Evolutionary conservation across 1,140 invertebrate species (phyloP).

Genomic region (Nylanderia fulva): DNA sequence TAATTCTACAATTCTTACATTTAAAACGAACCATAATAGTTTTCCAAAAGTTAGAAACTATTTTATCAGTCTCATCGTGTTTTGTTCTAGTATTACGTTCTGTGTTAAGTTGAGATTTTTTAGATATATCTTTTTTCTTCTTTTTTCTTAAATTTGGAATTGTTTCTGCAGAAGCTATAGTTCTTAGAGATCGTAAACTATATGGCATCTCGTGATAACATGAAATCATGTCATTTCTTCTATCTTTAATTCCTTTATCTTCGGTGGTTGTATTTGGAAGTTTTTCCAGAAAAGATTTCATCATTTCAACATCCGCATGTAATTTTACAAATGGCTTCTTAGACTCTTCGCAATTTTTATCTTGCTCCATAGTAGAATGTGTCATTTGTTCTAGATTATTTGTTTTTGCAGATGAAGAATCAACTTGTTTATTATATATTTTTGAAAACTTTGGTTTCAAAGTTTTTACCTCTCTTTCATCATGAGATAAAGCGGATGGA

Average conservation of each 20-base stretch:
- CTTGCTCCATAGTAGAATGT: not conserved
- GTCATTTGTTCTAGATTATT: not conserved
- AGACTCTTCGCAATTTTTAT: not conserved
- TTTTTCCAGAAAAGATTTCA: constrained; percentile 30
- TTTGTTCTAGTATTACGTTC: not conserved
- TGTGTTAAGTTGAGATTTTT: not conserved
- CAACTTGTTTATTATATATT: not conserved
- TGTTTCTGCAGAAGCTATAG: not conserved
- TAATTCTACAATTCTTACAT: constrained; percentile 40
- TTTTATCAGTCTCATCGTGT: not conserved
- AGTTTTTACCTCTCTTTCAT: not conserved
- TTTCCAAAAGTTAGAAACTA: not conserved
- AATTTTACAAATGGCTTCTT: constrained; percentile 56
- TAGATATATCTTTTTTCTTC: not conserved
- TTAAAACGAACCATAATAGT: not conserved
- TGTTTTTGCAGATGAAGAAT: not conserved
- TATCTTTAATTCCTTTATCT: not conserved
- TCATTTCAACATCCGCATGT: constrained; percentile 31
- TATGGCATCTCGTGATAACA: constrained; percentile 3
- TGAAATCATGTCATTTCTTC: not conserved
- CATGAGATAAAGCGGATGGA: not conserved
- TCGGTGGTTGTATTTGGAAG: not conserved
- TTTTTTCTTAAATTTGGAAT: not conserved
- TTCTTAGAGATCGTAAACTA: constrained; percentile 20
- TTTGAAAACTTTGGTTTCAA: not conserved